Conservation (phyloP, 92 coral and sea anemone genomes). For the Heliopora coerulea region DNA sequence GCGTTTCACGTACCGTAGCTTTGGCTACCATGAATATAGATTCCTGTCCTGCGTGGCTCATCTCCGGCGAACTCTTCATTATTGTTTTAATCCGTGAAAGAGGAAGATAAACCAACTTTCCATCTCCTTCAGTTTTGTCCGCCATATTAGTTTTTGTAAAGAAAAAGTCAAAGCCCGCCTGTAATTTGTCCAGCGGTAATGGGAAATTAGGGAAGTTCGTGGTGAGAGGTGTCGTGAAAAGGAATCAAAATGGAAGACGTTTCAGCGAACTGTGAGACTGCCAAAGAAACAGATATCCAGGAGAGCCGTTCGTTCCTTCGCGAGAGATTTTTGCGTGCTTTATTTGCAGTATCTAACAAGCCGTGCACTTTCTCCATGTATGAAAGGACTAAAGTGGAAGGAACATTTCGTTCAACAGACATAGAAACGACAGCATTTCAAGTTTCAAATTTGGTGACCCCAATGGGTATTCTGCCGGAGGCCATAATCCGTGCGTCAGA, state of each 20-base stretch:
- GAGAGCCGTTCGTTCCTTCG: slow-evolving; percentile 61
- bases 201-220: not conserved
- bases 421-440: slow-evolving; percentile 72
- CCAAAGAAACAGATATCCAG: slow-evolving; percentile 50
- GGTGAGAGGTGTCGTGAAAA: not conserved
- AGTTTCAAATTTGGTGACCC: slow-evolving; percentile 86
- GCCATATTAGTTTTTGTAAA: slow-evolving; percentile 72
- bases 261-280: not conserved
- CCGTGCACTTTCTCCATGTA: slow-evolving; percentile 72
- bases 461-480: slow-evolving; percentile 83
- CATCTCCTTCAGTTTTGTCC: slow-evolving; percentile 70
- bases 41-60: slow-evolving; percentile 77
- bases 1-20: slow-evolving; percentile 77
- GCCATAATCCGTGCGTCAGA: slow-evolving; percentile 81
- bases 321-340: slow-evolving; percentile 71
- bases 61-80: slow-evolving; percentile 96
- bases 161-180: not conserved
- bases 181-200: not conserved
- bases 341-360: slow-evolving; percentile 65
- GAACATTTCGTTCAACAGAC: slow-evolving; percentile 81
- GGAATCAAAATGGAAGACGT: slow-evolving; percentile 19
- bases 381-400: slow-evolving; percentile 74
- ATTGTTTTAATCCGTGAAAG: slow-evolving; percentile 82
- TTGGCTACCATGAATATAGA: slow-evolving; percentile 88
- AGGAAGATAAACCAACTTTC: slow-evolving; percentile 80